Base-by-base conservation (phyloP, 1,140 invertebrate genomes). In the Solenopsis invicta region DNA sequence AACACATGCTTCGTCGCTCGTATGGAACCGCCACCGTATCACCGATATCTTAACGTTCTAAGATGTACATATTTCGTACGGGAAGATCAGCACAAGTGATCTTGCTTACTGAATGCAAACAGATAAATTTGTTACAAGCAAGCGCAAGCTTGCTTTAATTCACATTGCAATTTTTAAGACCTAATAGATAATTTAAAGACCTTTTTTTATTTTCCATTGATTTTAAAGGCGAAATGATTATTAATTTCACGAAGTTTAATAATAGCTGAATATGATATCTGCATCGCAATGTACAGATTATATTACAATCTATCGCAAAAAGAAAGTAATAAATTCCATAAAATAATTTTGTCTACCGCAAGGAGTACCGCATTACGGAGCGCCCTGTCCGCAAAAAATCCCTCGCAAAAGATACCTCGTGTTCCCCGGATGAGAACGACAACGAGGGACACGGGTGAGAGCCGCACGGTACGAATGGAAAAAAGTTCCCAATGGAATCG, bases 401-500 rank as follows among this genome's bases (percentile, higher is more conserved):
- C 6, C n/a, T 72, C 41, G 18, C 24, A 13, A 37, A 74, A n/a
- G 61, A 50, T 37, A n/a, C 29, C 24, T 52, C 54, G 67, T 74
- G 80, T 74, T 56, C 54, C 18, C 18, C 5, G 13, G 56, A 59
- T 50, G 56, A 61, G 54, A 45, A 61, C 24, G 69, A 62, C 54
- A 84, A 82, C 24, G 80, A 48, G 34, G 37, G 41, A 54, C 24
- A 69, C 13, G n/a, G 13, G 10, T 9, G 48, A 37, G 52, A 16
- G 45, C 76, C 67, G 48, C 54, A 48, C 82, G 74, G 48, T 48
- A 77, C 59, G 82, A 61, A 74, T 75, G 69, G 69, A 75, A 84
- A 75, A 84, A 84, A 84, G 69, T 84, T 84, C 80, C 69, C 69
- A 48, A 66, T 78, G 82, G 82, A 67, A 67, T 78, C 62, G 48